A percentile compares a stretch with the other conserved stretches of the same genome.
Evolutionary conservation across 1,140 invertebrate species (phyloP).

Genomic region (Saxidomus purpurata): DNA sequence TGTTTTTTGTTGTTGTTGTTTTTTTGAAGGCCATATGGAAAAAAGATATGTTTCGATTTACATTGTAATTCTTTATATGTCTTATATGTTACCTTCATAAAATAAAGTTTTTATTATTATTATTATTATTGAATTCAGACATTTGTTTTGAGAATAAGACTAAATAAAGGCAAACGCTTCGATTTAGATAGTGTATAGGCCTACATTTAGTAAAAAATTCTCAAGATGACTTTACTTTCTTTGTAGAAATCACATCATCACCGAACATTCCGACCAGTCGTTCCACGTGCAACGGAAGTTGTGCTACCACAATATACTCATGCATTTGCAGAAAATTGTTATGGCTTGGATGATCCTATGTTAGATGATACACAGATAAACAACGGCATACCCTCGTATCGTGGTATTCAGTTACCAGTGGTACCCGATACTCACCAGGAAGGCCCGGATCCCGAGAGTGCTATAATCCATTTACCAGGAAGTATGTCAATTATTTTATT

Average conservation of each 20-base stretch:
- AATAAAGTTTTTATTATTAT: too few species aligned
- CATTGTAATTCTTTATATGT: too few species aligned
- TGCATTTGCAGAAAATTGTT: not conserved
- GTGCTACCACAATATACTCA: not conserved
- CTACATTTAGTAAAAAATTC: too few species aligned
- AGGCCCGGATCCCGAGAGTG: not conserved
- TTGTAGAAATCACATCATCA: not conserved
- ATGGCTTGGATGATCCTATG: constrained; percentile 12
- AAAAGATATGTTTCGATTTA: too few species aligned
- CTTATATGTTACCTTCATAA: too few species aligned
- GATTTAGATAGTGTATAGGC: too few species aligned
- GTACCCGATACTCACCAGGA: not conserved
- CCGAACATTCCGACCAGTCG: not conserved
- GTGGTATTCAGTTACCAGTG: not conserved
- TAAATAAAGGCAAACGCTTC: too few species aligned
- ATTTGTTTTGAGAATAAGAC: too few species aligned
- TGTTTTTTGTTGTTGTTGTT: too few species aligned
- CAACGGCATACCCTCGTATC: not conserved
- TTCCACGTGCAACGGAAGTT: constrained; percentile 19
- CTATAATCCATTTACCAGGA: not conserved
- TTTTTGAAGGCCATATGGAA: too few species aligned
- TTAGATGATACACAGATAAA: not conserved
- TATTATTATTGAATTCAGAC: too few species aligned
- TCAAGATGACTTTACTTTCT: too few species aligned
- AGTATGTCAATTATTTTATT: not conserved